These are phyloP conservation scores for Centropus unirufus DNA, from an alignment of 2,113 vertebrate genomes.

Conservation along the genomic window DNA sequence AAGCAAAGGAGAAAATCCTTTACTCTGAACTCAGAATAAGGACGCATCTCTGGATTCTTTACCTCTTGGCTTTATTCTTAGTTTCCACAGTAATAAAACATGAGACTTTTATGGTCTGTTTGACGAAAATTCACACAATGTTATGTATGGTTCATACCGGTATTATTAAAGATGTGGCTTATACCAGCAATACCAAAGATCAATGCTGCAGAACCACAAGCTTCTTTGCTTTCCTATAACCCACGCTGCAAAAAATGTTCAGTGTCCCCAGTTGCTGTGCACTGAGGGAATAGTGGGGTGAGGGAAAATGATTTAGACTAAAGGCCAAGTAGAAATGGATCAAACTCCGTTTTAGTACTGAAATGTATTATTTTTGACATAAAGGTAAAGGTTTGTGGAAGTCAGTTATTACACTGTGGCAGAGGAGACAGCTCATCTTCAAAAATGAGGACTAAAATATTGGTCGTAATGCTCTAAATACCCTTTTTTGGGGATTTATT, in stretches of 20 bases:
- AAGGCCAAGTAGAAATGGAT: background rate
- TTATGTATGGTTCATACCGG: background rate
- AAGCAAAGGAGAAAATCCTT: background rate
- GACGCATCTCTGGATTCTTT: background rate
- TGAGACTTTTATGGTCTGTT: background rate
- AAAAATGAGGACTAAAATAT: background rate
- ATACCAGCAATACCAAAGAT: background rate
- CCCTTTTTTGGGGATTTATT: accelerated
- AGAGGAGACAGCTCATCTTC: background rate
- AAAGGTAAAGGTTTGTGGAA: background rate
- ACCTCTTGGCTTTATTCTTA: background rate
- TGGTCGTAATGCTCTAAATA: background rate
- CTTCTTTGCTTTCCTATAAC: background rate
- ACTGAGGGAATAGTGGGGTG: background rate
- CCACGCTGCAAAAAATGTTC: background rate
- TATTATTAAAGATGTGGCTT: background rate
- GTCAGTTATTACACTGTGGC: background rate
- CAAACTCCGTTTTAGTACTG: background rate
- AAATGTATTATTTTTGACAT: background rate
- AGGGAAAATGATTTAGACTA: background rate
- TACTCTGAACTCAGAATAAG: background rate
- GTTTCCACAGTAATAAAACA: background rate
- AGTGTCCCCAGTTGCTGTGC: background rate
- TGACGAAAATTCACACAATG: background rate
- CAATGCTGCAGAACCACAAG: background rate